Evolutionary conservation across 2,797 vertebrate genomes (phyloP).

Genomic region (Nothura maculosa): DNA sequence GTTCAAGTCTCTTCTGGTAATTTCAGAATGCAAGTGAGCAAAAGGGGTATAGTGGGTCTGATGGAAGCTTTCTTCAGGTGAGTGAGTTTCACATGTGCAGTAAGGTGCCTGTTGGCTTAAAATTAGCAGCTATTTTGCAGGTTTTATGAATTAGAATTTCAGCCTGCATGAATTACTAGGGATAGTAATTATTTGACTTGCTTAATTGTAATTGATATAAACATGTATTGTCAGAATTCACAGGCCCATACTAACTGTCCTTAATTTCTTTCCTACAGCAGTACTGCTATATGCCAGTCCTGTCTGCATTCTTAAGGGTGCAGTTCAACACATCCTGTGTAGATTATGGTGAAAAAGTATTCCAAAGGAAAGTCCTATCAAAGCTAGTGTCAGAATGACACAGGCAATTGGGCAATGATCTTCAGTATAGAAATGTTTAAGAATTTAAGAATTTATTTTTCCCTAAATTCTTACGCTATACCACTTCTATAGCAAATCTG

Average conservation of each 20-base stretch:
- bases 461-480: slow-evolving; percentile 79
- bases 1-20: slow-evolving; percentile 83
- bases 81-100: slow-evolving; percentile 78
- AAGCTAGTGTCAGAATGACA: slow-evolving; percentile 89
- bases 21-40: slow-evolving; percentile 78
- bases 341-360: slow-evolving; percentile 98
- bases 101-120: slow-evolving; percentile 81
- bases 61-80: slow-evolving; percentile 82
- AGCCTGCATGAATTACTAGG: slow-evolving; percentile 87
- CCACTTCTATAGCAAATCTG: slow-evolving; percentile 76
- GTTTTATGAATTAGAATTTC: slow-evolving; percentile 82
- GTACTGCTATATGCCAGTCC: slow-evolving; percentile 99
- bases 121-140: slow-evolving; percentile 81
- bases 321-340: slow-evolving; percentile 99
- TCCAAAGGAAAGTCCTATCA: slow-evolving; percentile 92
- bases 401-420: slow-evolving; percentile 87
- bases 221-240: slow-evolving; percentile 98
- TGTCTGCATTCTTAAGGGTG: slow-evolving; percentile 99
- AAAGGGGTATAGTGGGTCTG: slow-evolving; percentile 83
- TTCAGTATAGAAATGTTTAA: slow-evolving; percentile 85
- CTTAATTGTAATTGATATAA: slow-evolving; percentile 91
- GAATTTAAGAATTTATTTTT: slow-evolving; percentile 63
- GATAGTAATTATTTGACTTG: slow-evolving; percentile 88
- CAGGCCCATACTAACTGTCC: slow-evolving; percentile 99
- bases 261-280: slow-evolving; percentile 99